Base-by-base conservation (phyloP, 2,888 invertebrate species). In the Athalia cordata region DNA sequence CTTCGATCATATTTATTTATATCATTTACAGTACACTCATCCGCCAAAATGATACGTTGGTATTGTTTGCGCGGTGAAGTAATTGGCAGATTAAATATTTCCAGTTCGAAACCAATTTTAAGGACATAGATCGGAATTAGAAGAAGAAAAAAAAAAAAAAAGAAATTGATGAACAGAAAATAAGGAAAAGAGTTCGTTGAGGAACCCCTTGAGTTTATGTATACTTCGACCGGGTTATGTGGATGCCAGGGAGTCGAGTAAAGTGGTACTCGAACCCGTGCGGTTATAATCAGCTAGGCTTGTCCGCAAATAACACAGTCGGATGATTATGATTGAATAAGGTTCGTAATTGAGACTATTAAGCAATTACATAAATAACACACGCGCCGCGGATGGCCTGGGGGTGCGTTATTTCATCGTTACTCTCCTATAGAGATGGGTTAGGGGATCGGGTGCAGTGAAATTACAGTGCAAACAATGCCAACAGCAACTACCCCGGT, bases 341-440 rank as follows among this genome's bases (percentile, higher is more conserved):
- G 87, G 84, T 84, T 85, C 86, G 88, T 89, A 89, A 89, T 89
- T 89, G 88, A 86, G 87, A 85, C 88, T 89, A 89, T 89, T 88
- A 87, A 88, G 86, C 89, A 89, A 89, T 89, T 89, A 89, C 87
- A 89, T 89, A 88, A 89, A 89, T 88, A 89, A 87, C 86, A 83
- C 84, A 83, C 81, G 82, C 81, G 81, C 78, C 79, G 80, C 57
- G 72, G 47, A 76, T 74, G 15, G 80, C 84, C 82, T 81, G 84
- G 29, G 84, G 86, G 84, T 88, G 84, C 88, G 86, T 88, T 89
- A 88, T 89, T 88, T 87, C 85, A 88, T 83, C 85, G 84, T 74
- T 68, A 81, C 82, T 81, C 79, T 68, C 29, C 29, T 29, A 29
- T 79, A 79, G 79, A 47, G 79, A 79, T 78, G 61, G 59, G 61